phyloP scores from a whole-genome alignment of 2,797 vertebrate genomes.

The Lutjanus argentimaculatus region DNA sequence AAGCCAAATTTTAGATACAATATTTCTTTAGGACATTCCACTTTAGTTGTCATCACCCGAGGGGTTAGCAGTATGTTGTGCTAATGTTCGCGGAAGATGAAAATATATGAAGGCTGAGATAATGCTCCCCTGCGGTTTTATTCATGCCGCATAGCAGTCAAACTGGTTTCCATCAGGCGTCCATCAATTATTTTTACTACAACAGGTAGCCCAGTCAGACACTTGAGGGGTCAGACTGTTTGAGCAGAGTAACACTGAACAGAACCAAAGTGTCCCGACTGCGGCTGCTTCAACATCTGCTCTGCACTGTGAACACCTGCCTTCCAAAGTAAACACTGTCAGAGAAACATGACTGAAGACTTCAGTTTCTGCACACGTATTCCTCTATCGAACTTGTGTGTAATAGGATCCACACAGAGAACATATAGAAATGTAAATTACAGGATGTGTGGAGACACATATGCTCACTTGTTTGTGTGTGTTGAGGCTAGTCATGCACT shows the following conservation, averaged over 20 bases:
- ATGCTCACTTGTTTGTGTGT: slow-evolving; percentile 45
- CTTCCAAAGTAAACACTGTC: slow-evolving; percentile 74
- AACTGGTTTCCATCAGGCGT: slow-evolving; percentile 78
- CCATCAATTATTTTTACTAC: slow-evolving; percentile 73
- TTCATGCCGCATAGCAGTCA: slow-evolving; percentile 52
- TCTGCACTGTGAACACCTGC: slow-evolving; percentile 71
- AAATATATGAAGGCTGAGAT: slow-evolving; percentile 61
- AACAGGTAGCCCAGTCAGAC: slow-evolving; percentile 73
- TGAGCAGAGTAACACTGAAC: slow-evolving; percentile 74
- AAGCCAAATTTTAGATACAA: slow-evolving; percentile 44
- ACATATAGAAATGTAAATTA: slow-evolving; percentile 58
- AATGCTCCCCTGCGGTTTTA: slow-evolving; percentile 68
- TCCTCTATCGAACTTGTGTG: slow-evolving; percentile 38
- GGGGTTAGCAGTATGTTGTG: slow-evolving; percentile 33
- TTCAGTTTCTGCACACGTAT: slow-evolving; percentile 28
- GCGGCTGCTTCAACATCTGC: slow-evolving; percentile 72
- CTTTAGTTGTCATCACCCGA: slow-evolving; percentile 52
- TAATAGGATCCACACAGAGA: slow-evolving; percentile 59
- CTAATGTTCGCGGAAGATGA: slow-evolving; percentile 51
- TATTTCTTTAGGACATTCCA: slow-evolving; percentile 51
- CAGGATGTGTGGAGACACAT: slow-evolving; percentile 62
- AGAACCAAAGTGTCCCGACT: slow-evolving; percentile 66
- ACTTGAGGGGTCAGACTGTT: slow-evolving; percentile 64
- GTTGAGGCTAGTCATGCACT: slow-evolving; percentile 21
- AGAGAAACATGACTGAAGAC: slow-evolving; percentile 60